These are phyloP conservation scores for Ligdia adustata DNA, from an alignment of 2,888 invertebrate genomes.

Conservation along the genomic window DNA sequence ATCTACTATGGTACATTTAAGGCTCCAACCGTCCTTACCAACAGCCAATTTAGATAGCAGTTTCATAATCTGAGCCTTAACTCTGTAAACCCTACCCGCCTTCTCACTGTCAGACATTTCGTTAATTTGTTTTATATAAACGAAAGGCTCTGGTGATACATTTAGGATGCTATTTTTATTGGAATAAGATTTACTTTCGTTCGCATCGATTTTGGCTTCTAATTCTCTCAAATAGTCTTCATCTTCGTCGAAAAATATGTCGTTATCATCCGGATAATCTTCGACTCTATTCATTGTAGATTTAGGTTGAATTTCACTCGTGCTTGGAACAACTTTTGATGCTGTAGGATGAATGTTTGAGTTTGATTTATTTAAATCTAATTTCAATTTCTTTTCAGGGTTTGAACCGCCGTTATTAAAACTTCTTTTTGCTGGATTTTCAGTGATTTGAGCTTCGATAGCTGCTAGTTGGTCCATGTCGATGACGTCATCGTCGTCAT, in stretches of 20 bases:
- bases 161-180: slow-evolving; percentile 38
- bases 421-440: slow-evolving; percentile 52
- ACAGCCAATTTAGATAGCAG: slow-evolving; percentile 82
- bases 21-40: slow-evolving; percentile 78
- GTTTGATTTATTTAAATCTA: slow-evolving; percentile 32
- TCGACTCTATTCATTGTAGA: slow-evolving; percentile 40
- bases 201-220: slow-evolving; percentile 57
- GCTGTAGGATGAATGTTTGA: no score
- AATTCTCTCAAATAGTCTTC: slow-evolving; percentile 66
- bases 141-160: slow-evolving; percentile 62
- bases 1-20: slow-evolving; percentile 84
- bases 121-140: slow-evolving; percentile 74
- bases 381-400: slow-evolving; percentile 63
- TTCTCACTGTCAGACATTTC: slow-evolving; percentile 55
- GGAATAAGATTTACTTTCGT: slow-evolving; percentile 29
- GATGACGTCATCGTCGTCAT: slow-evolving; percentile 63
- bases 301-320: slow-evolving; percentile 12
- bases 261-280: slow-evolving; percentile 62
- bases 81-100: slow-evolving; percentile 72
- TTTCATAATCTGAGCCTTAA: slow-evolving; percentile 83
- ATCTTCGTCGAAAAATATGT: slow-evolving; percentile 59
- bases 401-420: slow-evolving; percentile 38
- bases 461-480: slow-evolving; percentile 65
- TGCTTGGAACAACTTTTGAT: no score
- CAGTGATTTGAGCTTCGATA: slow-evolving; percentile 60